Base-by-base conservation (phyloP, 2,888 invertebrate genomes). In the Phymatocera aterrima region DNA sequence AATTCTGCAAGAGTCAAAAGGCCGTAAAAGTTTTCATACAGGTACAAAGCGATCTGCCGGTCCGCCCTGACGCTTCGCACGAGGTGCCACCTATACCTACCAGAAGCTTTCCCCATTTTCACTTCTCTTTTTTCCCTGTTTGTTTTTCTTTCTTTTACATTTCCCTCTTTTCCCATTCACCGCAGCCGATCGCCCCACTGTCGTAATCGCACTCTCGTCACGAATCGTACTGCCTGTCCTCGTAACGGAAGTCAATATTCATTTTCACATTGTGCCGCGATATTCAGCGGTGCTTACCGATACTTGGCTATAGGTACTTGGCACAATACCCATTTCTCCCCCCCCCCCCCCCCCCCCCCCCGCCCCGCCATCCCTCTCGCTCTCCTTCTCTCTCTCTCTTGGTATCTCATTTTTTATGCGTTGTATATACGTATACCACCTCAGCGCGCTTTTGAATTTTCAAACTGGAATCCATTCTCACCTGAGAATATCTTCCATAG, bases 1-100 rank as follows among this genome's bases (percentile, higher is more conserved):
- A 83, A 82, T 81, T 68, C 40, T 46, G 68, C 68, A 65, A 74
- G 81, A 82, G 82, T 86, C 83, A 86, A 85, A 86, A 82, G 81
- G 80, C 80, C 81, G 83, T 82, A 80, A 82, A 84, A 85, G 81
- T 85, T 85, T 85, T 82, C n/a, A n/a, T n/a, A n/a, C n/a, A 65
- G 21, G 46, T 80, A 83, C 84, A 82, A 85, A 85, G 80, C 82
- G 80, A 77, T 60, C 77, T 81, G 79, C 81, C 80, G n/a, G 83
- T 82, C 65, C 24, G 24, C 68, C 68, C 78, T 31, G 75, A 54
- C 57, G 75, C 75, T 34, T 28, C 46, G 12, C 72, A 28, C 51
- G 46, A 75, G 65, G 3, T 10, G 2, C 31, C n/a, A n/a, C n/a
- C 48, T 18, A 21, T 72, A 28, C 57, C 46, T 28, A 24, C 57